Base-by-base conservation (phyloP, 2,113 vertebrate species). In the Asarcornis scutulata region DNA sequence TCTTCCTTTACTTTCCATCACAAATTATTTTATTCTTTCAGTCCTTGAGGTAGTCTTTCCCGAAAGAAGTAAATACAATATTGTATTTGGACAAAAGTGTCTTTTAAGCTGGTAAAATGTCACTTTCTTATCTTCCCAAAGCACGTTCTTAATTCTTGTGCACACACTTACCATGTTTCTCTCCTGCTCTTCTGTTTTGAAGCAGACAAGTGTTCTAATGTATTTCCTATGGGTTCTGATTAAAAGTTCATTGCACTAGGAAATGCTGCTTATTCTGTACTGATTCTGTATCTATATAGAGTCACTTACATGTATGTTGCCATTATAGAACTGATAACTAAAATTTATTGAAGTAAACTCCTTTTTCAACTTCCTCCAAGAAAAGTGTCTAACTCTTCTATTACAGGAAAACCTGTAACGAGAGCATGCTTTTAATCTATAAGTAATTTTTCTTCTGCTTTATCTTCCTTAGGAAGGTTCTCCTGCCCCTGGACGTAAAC, bases 401-500 rank as follows among this genome's bases (percentile, higher is more conserved):
- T 72, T 91, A 69, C 75, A 34, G 26, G 83, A 50, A 91, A 81
- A 50, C 17, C 3, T 83, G 50, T 59, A 58, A 91, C 80, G 55
- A 74, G 32, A 7, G 32, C 23, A 50, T 36, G 20, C 9, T 79
- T 67, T 77, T 69, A 38, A 38, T 62, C 68, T 58, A 60, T 56
- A n/a, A 56, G 14, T 55, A 78, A 89, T 72, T 63, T 91, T 79
- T 92, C 6, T 93, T 85, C 40, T 91, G 34, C 11, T 75, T 92
- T 87, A 46, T 83, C 62, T 83, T 97, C 71, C 71, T 96, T 86
- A 98, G 96, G 98, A 98, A 93, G 97, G 98, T 67, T 97, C 98
- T 11, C 6, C 98, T 97, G 94, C 95, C 66, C 97, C 99, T 86
- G 99, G 99, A 91, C 98, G 96, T 95, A 99, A 99, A 91, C 98